These are phyloP conservation scores for Paratrypauchen microcephalus DNA, from an alignment of 2,797 vertebrate species.

Conservation along the genomic window DNA sequence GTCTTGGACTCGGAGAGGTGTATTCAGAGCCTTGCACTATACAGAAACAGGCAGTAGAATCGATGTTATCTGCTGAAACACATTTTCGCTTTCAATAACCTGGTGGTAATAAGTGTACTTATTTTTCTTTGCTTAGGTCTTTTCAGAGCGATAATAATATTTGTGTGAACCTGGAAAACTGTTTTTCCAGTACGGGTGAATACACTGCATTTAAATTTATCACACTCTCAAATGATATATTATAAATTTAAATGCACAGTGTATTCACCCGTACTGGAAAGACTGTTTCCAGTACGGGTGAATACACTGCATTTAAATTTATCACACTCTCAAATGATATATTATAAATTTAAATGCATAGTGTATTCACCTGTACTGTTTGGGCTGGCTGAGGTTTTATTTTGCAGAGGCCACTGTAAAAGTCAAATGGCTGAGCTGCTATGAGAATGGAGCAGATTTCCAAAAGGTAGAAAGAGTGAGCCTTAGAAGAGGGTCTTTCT, in stretches of 20 bases:
- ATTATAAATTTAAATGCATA: neutral
- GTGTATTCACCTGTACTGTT: neutral
- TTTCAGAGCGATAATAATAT: neutral
- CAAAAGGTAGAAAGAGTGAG: no score
- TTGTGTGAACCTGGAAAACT: neutral
- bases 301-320: no score
- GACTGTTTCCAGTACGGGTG: no score
- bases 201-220: no score
- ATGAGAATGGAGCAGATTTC: no score
- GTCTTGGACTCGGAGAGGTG: neutral
- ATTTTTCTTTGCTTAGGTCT: neutral
- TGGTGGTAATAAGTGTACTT: neutral
- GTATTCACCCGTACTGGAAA: neutral
- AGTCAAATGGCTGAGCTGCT: neutral
- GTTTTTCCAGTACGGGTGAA: no score
- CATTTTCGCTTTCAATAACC: no score
- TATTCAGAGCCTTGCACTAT: neutral
- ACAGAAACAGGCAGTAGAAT: neutral
- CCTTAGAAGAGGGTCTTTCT: no score
- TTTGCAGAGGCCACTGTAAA: neutral
- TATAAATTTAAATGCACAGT: no score
- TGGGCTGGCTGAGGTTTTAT: neutral
- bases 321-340: neutral
- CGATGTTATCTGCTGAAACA: neutral
- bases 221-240: neutral